Percentiles rank a stretch among this genome's conserved stretches.
Conservation (phyloP, 2,888 invertebrate species). For the Lycocerus yunnanus region DNA sequence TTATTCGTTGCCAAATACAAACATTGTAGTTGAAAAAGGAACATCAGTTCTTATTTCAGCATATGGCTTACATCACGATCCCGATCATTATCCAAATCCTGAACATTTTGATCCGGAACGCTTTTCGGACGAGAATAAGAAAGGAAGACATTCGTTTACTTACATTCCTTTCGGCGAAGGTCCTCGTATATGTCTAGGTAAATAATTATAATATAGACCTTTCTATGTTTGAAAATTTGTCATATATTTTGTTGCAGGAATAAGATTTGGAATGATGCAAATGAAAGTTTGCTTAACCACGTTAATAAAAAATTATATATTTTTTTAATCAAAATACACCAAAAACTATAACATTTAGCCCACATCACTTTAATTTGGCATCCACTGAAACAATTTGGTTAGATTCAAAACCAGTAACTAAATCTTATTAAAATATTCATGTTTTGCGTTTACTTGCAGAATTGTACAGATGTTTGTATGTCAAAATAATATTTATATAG, state of each 20-base stretch:
- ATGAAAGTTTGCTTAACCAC: background rate
- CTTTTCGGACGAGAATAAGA: background rate
- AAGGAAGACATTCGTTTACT: background rate
- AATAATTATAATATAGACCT: background rate
- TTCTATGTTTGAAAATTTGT: no score
- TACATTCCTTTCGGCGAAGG: background rate
- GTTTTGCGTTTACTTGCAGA: no score
- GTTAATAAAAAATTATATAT: background rate
- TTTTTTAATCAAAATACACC: background rate
- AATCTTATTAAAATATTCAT: no score
- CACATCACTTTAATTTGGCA: background rate
- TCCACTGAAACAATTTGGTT: background rate
- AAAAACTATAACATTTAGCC: background rate
- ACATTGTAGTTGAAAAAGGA: background rate
- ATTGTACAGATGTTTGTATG: no score
- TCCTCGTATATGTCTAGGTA: background rate
- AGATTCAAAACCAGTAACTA: background rate
- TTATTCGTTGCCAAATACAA: background rate
- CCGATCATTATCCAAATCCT: background rate
- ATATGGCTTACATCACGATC: background rate
- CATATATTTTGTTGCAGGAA: background rate
- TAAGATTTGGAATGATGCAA: background rate
- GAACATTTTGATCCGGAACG: background rate
- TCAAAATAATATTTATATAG: no score
- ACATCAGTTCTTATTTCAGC: background rate